Base-by-base conservation (phyloP, 2,888 invertebrate genomes). In the Cactoblastis cactorum region DNA sequence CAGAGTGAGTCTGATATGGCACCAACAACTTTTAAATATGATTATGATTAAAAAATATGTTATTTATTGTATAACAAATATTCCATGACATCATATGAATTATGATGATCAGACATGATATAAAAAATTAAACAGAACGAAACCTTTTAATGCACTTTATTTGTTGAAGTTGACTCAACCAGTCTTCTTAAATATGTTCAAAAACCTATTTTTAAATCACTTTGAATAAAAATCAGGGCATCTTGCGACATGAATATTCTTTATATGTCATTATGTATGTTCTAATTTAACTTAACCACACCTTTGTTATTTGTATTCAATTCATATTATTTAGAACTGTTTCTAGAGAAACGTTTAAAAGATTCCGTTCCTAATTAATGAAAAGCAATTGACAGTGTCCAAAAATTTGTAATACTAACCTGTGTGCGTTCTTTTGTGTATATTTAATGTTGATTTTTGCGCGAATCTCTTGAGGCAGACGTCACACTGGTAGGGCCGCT, bases 361-460 rank as follows among this genome's bases (percentile, higher is more conserved):
- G 41, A 14, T 41, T 41, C 14, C 41, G 38, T 41, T 17, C 11
- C 12, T 11, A 15, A 22, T 14, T 9, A 2, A 22, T 14, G 35
- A 14, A 19, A 11, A 14, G 14, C 11, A 18, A n/a, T 11, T 9
- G 1, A 2, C n/a, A n/a, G n/a, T n/a, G n/a, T n/a, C n/a, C n/a
- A 22, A 19, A 12, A 39, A 22, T 0, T 1, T 18, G 1, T 14
- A 24, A 55, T 51, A 78, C 84, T 74, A 69, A 91, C 91, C 91
- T 71, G 94, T 94, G 86, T 95, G 95, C 67, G 94, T 94, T 75
- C 95, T 88, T 86, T 94, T 95, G 87, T 95, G 95, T 69, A 95
- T 95, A 80, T 95, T 95, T 67, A 95, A 90, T 67, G 95, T 95
- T 63, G 94, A 94, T 81, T 95, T 95, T 87, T 95, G 95, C 63